A percentile compares a stretch with the other conserved stretches of the same genome.
Conservation (phyloP, 2,113 vertebrate species). For the Machaerirhynchus nigripectus region DNA sequence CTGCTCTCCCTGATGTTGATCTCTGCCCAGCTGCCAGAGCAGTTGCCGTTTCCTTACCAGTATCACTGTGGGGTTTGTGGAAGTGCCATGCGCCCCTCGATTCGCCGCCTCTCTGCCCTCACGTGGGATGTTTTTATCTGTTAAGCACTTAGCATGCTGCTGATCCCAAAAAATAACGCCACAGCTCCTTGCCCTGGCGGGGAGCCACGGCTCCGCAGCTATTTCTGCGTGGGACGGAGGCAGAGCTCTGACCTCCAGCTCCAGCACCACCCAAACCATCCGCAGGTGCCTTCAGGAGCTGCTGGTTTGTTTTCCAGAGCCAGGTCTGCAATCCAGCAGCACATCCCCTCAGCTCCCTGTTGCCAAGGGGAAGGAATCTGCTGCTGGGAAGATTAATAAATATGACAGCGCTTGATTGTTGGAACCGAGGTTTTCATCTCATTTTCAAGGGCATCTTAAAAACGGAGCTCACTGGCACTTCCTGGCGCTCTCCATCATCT, state of each 20-base stretch:
- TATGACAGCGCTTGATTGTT: background rate
- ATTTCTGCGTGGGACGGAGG: background rate
- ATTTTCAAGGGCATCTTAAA: slow-evolving; percentile 59
- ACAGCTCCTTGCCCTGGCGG: background rate
- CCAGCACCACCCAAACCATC: background rate
- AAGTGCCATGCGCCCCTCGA: background rate
- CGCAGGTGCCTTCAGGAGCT: background rate
- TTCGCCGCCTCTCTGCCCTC: background rate
- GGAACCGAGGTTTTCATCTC: slow-evolving; percentile 44
- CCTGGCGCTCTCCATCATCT: background rate
- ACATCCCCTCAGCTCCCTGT: background rate
- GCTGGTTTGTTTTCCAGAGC: background rate
- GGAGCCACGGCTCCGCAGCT: background rate
- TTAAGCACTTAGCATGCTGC: background rate
- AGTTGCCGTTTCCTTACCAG: background rate
- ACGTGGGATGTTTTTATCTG: background rate
- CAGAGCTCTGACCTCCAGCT: background rate
- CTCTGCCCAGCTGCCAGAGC: slow-evolving; percentile 10
- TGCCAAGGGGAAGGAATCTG: slow-evolving; percentile 24
- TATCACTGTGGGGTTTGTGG: background rate
- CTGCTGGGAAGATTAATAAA: slow-evolving; percentile 48
- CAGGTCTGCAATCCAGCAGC: background rate
- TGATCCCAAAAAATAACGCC: background rate
- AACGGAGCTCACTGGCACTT: slow-evolving; percentile 17
- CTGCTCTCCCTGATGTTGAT: background rate